Evolutionary conservation across 2,888 invertebrate species (phyloP).

Genomic region (Caenorhabditis plicata): DNA sequence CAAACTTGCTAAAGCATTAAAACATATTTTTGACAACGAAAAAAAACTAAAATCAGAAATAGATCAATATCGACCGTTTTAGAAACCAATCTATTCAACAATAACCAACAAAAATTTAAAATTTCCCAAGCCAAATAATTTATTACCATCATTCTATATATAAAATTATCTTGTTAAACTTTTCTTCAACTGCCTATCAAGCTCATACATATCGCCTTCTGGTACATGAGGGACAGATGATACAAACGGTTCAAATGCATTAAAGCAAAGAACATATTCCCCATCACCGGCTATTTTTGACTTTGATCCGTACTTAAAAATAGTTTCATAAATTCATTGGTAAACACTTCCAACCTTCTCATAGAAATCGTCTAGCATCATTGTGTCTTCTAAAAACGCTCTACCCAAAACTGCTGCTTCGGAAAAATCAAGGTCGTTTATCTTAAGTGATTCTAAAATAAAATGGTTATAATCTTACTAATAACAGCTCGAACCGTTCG

Average conservation of each 20-base stretch:
- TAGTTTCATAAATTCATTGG: too few species aligned
- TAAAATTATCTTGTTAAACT: conserved; percentile 19
- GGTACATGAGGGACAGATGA: conserved; percentile 49
- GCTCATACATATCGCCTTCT: conserved; percentile 34
- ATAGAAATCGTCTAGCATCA: conserved; percentile 37
- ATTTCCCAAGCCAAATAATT: too few species aligned
- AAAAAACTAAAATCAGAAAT: too few species aligned
- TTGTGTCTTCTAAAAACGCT: conserved; percentile 41
- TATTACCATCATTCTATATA: too few species aligned
- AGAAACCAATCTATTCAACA: too few species aligned
- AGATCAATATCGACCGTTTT: too few species aligned
- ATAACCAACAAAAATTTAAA: too few species aligned
- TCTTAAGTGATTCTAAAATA: conserved; percentile 14
- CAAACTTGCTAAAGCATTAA: too few species aligned
- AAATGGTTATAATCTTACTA: neutral
- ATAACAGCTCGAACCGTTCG: conserved; percentile 16
- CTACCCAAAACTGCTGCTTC: conserved; percentile 47
- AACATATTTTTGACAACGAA: too few species aligned
- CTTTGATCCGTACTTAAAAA: conserved; percentile 12
- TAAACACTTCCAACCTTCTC: too few species aligned
- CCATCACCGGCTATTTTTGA: conserved; percentile 26
- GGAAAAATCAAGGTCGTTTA: conserved; percentile 35
- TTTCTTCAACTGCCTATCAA: conserved; percentile 41
- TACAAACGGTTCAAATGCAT: conserved; percentile 36
- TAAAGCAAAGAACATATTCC: conserved; percentile 46